A percentile compares a stretch with the other conserved stretches of the same genome.
Conservation (phyloP, 2,113 vertebrate genomes). For the Gobiocypris rarus region DNA sequence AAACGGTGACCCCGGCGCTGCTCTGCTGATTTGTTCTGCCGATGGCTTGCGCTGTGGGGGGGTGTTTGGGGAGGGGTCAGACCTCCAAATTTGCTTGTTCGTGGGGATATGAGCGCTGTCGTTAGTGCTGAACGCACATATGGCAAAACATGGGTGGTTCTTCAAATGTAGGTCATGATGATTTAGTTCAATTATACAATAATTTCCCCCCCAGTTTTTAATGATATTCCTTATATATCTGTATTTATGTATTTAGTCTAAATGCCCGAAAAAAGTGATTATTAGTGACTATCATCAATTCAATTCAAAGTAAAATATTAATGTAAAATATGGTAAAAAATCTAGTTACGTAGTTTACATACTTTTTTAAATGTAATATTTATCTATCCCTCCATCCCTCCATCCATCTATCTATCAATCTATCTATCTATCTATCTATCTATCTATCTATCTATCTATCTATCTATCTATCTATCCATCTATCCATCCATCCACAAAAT, state of each 20-base stretch:
- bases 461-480: no score
- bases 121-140: neutral
- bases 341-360: neutral
- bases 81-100: constrained; percentile 5
- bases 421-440: no score
- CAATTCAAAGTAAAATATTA: neutral
- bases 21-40: constrained; percentile 48
- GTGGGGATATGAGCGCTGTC: neutral
- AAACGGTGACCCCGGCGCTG: constrained; percentile 8
- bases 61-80: neutral
- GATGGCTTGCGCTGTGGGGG: neutral
- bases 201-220: neutral
- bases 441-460: no score
- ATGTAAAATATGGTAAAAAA: neutral
- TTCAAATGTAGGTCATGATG: neutral
- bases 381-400: no score
- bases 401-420: no score
- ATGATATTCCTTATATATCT: neutral
- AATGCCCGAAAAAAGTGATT: neutral
- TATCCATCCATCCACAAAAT: no score
- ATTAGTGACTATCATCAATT: neutral
- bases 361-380: no score
- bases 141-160: neutral
- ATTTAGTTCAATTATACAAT: neutral
- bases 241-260: neutral